A percentile compares a stretch with the other conserved stretches of the same genome.
Evolutionary conservation across 2,113 vertebrate genomes (phyloP).

Genomic region (Vireo altiloquus): DNA sequence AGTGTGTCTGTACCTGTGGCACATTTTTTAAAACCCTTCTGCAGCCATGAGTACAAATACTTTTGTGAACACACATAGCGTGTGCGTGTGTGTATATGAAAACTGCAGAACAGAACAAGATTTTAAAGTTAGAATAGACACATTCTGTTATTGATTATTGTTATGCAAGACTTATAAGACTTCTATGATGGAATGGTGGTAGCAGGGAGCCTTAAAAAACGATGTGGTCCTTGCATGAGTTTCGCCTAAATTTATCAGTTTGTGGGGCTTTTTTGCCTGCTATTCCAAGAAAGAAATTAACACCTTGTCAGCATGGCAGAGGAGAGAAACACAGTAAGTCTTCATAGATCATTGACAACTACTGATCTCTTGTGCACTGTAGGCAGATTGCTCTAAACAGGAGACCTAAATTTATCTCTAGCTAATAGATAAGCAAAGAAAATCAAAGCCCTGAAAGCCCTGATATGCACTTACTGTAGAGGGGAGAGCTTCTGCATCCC

Average conservation of each 20-base stretch:
- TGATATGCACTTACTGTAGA: background rate
- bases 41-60: background rate
- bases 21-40: constrained; percentile 42
- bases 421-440: constrained; percentile 21
- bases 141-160: constrained; percentile 22
- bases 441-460: background rate
- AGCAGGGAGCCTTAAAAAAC: constrained; percentile 23
- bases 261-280: background rate
- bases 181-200: background rate
- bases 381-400: constrained; percentile 37
- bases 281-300: constrained; percentile 45
- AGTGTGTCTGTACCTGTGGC: constrained; percentile 35
- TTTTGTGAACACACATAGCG: background rate
- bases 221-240: constrained; percentile 10
- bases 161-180: constrained; percentile 39
- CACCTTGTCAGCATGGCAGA: constrained; percentile 49
- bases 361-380: constrained; percentile 39
- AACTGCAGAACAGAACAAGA: background rate
- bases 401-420: constrained; percentile 48
- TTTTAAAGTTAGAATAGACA: background rate
- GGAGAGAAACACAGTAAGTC: constrained; percentile 41
- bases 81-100: background rate
- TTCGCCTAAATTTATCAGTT: background rate
- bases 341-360: constrained; percentile 47
- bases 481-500: background rate